A percentile compares a stretch with the other conserved stretches of the same genome.
Evolutionary conservation across 2,113 vertebrate genomes (phyloP).

Genomic region (Heptranchias perlo): DNA sequence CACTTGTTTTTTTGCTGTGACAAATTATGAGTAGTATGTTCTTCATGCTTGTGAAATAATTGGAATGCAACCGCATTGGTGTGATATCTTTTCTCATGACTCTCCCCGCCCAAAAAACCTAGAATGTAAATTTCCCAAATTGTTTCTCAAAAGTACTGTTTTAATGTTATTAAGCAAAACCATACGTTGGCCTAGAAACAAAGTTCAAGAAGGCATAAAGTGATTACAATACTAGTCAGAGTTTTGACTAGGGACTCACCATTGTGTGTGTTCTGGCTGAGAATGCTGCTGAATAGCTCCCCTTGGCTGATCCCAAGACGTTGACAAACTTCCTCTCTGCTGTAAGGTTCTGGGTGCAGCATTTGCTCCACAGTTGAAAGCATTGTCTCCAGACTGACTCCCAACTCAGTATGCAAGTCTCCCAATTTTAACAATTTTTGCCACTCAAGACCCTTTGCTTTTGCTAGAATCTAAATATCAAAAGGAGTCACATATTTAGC

Average conservation of each 20-base stretch:
- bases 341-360: conserved; percentile 82
- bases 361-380: conserved; percentile 69
- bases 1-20: neutral
- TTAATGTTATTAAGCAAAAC: neutral
- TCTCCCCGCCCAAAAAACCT: neutral
- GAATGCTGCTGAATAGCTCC: conserved; percentile 66
- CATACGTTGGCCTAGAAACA: neutral
- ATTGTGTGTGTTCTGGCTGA: conserved; percentile 75
- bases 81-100: neutral
- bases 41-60: neutral
- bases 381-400: conserved; percentile 78
- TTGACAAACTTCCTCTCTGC: conserved; percentile 77
- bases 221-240: neutral
- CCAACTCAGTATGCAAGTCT: conserved; percentile 72
- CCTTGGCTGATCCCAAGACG: conserved; percentile 69
- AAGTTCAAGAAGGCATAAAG: neutral
- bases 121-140: neutral
- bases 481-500: neutral
- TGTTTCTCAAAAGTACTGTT: neutral
- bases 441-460: conserved; percentile 64
- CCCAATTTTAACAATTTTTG: conserved; percentile 60
- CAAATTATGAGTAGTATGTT: neutral
- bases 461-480: conserved; percentile 62
- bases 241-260: conserved; percentile 57
- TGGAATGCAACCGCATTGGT: neutral